Evolutionary conservation across 2,797 vertebrate species (phyloP).

Genomic region (Numenius phaeopus): DNA sequence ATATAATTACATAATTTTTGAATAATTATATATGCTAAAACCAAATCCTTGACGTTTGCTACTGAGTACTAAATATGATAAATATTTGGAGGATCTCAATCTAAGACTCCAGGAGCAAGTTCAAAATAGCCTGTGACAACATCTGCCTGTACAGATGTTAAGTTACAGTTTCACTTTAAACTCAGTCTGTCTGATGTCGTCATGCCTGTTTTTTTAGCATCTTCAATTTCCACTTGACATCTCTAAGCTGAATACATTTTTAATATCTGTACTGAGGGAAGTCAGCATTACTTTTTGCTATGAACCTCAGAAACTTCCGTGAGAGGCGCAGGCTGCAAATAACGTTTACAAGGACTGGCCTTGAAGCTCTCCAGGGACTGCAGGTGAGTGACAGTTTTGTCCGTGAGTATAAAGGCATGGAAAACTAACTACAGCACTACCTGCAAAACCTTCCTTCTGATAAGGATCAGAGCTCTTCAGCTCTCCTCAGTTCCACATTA

Average conservation of each 20-base stretch:
- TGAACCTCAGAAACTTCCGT: background rate
- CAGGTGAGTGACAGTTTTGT: background rate
- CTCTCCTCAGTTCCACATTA: background rate
- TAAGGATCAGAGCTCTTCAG: background rate
- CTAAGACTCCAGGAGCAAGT: background rate
- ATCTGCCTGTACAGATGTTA: background rate
- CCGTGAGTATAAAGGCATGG: background rate
- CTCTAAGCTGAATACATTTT: constrained; percentile 33
- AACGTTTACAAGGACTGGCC: background rate
- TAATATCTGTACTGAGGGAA: background rate
- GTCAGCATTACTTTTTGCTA: background rate
- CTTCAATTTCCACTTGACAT: background rate
- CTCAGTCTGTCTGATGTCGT: background rate
- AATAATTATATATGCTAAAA: background rate
- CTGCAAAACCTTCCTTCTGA: background rate
- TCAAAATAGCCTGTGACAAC: background rate
- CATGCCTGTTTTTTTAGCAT: background rate
- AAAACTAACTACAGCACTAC: background rate
- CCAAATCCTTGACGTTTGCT: background rate
- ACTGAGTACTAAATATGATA: background rate
- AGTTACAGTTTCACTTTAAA: background rate
- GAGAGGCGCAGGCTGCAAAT: background rate
- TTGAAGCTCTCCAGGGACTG: background rate
- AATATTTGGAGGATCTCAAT: background rate
- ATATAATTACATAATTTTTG: background rate